phyloP scores from a whole-genome alignment of 2,113 vertebrate genomes.

The Myotis lucifugus region DNA sequence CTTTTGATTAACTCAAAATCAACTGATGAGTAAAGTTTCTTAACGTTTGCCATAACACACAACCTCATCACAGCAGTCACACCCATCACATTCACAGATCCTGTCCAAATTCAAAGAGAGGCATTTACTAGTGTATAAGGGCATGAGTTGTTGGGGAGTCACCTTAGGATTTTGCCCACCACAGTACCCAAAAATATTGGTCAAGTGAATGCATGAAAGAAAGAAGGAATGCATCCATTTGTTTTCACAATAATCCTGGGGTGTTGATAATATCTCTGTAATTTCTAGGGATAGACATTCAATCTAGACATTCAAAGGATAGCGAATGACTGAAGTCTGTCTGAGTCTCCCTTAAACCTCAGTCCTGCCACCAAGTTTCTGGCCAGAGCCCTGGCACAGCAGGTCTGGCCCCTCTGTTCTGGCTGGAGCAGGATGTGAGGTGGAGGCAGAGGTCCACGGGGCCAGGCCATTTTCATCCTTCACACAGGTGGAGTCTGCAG shows the following conservation, averaged over 20 bases:
- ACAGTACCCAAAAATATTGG: neutral
- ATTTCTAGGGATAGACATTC: neutral
- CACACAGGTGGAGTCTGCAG: neutral
- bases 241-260: neutral
- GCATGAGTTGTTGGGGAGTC: neutral
- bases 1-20: slow-evolving; percentile 7
- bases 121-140: neutral
- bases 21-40: neutral
- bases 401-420: neutral
- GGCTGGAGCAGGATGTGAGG: neutral
- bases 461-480: too few species aligned
- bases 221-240: neutral
- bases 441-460: neutral
- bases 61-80: neutral
- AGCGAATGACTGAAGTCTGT: neutral
- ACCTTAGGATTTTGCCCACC: neutral
- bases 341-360: neutral
- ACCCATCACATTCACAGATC: neutral
- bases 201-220: neutral
- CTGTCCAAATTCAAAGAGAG: neutral
- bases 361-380: neutral
- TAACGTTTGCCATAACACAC: neutral
- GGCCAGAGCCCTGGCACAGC: neutral
- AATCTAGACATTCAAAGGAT: neutral
- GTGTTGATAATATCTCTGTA: neutral